Evolutionary conservation across 2,797 vertebrate species (phyloP), one percentile per base, ranked within the genome.

Genomic region (Erethizon dorsatum): DNA sequence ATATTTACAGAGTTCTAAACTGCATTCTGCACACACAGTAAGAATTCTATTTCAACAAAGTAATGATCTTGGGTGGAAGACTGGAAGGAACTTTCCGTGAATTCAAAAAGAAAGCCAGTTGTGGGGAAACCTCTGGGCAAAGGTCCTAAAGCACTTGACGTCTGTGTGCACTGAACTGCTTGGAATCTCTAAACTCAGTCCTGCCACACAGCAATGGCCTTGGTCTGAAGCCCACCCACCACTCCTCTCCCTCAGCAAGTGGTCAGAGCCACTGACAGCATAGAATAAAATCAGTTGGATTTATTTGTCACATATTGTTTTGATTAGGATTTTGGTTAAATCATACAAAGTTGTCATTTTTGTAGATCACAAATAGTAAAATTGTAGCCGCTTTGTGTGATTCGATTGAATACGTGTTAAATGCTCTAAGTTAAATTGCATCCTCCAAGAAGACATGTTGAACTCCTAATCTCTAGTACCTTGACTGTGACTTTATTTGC

Each of bases 231-330:
- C 31, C 86, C 12, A 12, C n/a, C 0, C 11, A 17, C 18, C 47
- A 65, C 0, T 0, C 33, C 3, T 50, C 56, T 77, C 83, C 84
- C n/a, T 73, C n/a, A 26, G 3, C 45, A 67, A 57, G 31, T 3
- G 4, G 20, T 61, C 84, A n/a, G n/a, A 92, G 59, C 33, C 31
- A 26, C 8, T 33, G 26, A 26, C 9, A 13, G 9, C 45, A 54
- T 24, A n/a, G 61, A 85, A 22, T 45, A 97, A 73, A 93, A 84
- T 56, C 85, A 33, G 0, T 47, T 33, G 37, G 13, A 20, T 95
- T 89, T 80, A 77, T 91, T 80, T 56, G 90, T 20, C 56, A 59
- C 63, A 52, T 28, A 56, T 63, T 77, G 20, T 92, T 95, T 93
- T 50, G 17, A 45, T 73, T 61, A 80, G 18, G 61, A 82, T 85